A percentile compares a stretch with the other conserved stretches of the same genome.
These are phyloP conservation scores for Branchinecta lynchi DNA, from an alignment of 1,140 invertebrate genomes.

Conservation along the genomic window DNA sequence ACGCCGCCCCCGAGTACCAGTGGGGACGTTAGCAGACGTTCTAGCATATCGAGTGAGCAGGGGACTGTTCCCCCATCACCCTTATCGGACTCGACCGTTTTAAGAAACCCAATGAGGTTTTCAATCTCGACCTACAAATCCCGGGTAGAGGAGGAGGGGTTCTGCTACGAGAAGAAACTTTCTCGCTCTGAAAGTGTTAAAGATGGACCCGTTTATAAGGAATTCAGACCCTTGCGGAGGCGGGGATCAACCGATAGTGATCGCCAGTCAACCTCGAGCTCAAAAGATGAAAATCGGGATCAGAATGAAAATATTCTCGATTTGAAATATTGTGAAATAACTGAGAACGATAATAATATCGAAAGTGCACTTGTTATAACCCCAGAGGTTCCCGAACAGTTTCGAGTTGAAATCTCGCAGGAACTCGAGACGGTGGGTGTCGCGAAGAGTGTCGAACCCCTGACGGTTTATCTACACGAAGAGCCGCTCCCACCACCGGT, in stretches of 20 bases:
- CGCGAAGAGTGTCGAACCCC: neutral
- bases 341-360: neutral
- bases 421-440: neutral
- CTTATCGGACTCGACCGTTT: neutral
- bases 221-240: neutral
- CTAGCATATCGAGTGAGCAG: neutral
- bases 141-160: neutral
- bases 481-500: too few species aligned
- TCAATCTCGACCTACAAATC: neutral
- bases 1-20: neutral
- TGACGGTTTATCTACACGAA: too few species aligned
- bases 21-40: neutral
- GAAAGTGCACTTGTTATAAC: neutral
- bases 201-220: neutral
- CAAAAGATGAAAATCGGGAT: neutral
- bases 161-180: neutral
- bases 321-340: neutral
- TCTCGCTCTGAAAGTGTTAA: neutral
- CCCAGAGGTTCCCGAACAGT: neutral
- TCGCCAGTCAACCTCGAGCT: neutral
- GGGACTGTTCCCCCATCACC: too few species aligned
- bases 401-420: neutral
- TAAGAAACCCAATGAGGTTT: neutral
- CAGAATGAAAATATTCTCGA: conserved; percentile 10
- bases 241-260: neutral